Conservation (phyloP, 64 coral and sea anemone genomes). For the Actinia tenebrosa region DNA sequence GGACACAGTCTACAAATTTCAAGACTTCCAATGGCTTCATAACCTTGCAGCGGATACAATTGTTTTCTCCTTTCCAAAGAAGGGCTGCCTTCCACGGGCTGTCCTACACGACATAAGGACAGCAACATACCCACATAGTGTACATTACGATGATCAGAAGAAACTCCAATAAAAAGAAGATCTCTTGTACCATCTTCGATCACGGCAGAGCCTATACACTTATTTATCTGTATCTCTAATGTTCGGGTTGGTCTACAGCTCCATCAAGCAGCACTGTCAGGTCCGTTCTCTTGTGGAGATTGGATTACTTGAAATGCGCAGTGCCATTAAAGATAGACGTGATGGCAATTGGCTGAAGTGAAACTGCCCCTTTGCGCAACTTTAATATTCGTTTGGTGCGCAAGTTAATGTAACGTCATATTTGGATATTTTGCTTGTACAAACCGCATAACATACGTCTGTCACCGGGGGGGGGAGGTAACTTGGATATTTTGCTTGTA, state of each 20-base stretch:
- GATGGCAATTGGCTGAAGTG: neutral
- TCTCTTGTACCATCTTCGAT: neutral
- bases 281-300: no score
- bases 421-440: neutral
- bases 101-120: neutral
- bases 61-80: no score
- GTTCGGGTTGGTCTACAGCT: neutral
- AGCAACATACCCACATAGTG: neutral
- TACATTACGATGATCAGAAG: neutral
- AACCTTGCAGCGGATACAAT: no score
- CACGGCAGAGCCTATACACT: neutral
- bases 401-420: neutral
- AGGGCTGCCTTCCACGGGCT: no score
- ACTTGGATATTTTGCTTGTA: neutral
- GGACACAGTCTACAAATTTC: no score
- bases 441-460: no score
- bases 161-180: constrained; percentile 12
- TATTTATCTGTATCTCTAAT: neutral
- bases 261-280: no score
- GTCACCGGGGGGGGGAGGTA: no score
- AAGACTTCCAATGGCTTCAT: no score
- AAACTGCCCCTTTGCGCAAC: neutral
- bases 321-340: no score
- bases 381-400: neutral
- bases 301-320: no score